These are phyloP conservation scores for Polypedilum pembai DNA, from an alignment of 1,140 invertebrate genomes.

Conservation along the genomic window DNA sequence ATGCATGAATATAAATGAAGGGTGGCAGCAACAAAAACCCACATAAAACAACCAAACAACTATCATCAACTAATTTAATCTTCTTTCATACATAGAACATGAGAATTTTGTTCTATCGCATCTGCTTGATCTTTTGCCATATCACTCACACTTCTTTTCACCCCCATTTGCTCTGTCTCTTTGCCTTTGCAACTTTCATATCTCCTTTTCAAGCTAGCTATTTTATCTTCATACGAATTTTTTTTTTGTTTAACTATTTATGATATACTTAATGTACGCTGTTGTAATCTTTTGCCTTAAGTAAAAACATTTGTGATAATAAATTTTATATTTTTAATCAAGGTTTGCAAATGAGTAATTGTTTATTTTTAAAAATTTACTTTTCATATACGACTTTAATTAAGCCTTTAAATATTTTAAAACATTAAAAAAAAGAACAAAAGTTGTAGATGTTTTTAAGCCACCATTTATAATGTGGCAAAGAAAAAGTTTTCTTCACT, in stretches of 20 bases:
- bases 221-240: too few relatives aligned
- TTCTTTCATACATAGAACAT: conserved; percentile 1
- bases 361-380: too few relatives aligned
- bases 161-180: background rate
- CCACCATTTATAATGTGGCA: conserved; percentile 24
- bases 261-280: too few relatives aligned
- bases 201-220: too few relatives aligned
- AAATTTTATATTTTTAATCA: too few relatives aligned
- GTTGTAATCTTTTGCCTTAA: too few relatives aligned
- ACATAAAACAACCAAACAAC: conserved; percentile 25
- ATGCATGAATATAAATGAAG: background rate
- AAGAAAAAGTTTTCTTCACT: conserved; percentile 2
- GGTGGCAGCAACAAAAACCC: conserved; percentile 2
- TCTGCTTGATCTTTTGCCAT: conserved; percentile 21
- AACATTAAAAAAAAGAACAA: background rate
- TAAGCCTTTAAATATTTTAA: too few relatives aligned
- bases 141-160: background rate
- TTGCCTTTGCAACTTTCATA: background rate
- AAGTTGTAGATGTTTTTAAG: background rate
- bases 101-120: conserved; percentile 4
- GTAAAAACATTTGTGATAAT: too few relatives aligned
- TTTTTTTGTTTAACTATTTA: too few relatives aligned
- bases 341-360: too few relatives aligned
- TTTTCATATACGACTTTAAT: too few relatives aligned
- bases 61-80: conserved; percentile 28